Evolutionary conservation across 2,888 invertebrate species (phyloP), one percentile per base, ranked within the genome.

Genomic region (Dione vanillae): DNA sequence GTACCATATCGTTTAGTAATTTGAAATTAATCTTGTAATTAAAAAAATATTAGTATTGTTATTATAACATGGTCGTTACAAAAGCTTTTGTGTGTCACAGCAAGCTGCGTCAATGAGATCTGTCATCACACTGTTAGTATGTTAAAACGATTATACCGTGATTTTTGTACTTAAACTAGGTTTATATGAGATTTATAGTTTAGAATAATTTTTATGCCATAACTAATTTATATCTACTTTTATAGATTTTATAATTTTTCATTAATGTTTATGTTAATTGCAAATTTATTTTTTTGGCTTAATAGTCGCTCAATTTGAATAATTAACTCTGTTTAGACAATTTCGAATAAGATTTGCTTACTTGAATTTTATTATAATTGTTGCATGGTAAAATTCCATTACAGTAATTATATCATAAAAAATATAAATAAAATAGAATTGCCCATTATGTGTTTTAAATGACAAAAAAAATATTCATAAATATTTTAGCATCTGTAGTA

Each of bases 181-280:
- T 82, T 88, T 82, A 82, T 83, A 84, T 82, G 85, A 87, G 85
- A 88, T 90, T 88, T 85, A 82, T 77, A 74, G 81, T 85, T 85
- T 85, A 88, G 85, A 82, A 83, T 87, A 86, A 87, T 3, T 89
- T 89, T 88, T 88, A 92, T 91, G 92, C 92, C 92, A 92, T 92
- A 92, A 90, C 89, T 91, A 91, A 92, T 91, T 90, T 91, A 90
- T 89, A 85, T 80, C 79, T 85, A 85, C 77, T 83, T 87, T 89
- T 87, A 83, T 86, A 88, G 83, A 79, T 85, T 89, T 89, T 84
- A 82, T 82, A 80, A 80, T 82, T 82, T 81, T 82, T 82, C 81
- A 83, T 85, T 83, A 85, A 81, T 72, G 78, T 80, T 83, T 83
- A 79, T 80, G 76, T 69, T 73, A 80, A 81, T 82, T 73, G 73